A percentile compares a stretch with the other conserved stretches of the same genome.
phyloP scores from a whole-genome alignment of 2,113 vertebrate genomes.

The Lophotis ruficrista region DNA sequence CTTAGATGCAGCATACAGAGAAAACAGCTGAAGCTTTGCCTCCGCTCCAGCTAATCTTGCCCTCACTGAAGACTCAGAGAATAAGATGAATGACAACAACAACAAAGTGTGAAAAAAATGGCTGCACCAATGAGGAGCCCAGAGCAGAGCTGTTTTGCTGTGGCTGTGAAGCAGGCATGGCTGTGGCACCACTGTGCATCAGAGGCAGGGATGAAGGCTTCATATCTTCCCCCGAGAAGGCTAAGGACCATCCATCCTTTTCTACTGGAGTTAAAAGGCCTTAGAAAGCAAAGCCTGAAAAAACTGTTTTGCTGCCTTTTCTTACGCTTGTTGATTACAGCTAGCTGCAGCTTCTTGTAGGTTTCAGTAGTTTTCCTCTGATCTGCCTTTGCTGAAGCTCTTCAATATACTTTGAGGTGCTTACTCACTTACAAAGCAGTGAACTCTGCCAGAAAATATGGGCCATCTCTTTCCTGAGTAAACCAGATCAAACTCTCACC shows the following conservation, averaged over 20 bases:
- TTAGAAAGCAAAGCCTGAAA: not conserved
- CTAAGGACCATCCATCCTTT: not conserved
- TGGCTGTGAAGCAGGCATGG: not conserved
- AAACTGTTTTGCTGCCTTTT: not conserved
- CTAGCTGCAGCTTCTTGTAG: not conserved
- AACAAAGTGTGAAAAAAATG: not conserved
- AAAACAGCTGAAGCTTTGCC: not conserved
- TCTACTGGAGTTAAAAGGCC: not conserved
- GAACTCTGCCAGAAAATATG: not conserved
- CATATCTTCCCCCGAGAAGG: not conserved
- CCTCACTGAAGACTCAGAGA: not conserved
- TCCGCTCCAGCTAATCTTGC: not conserved
- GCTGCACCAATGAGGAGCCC: not conserved
- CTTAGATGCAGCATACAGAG: not conserved
- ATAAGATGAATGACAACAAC: rapidly evolving
- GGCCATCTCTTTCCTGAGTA: not conserved
- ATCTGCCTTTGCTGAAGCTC: not conserved
- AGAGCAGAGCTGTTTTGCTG: not conserved
- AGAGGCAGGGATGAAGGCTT: not conserved
- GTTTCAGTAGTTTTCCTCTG: not conserved
- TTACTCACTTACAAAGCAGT: not conserved
- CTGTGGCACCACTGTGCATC: not conserved
- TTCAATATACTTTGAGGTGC: not conserved
- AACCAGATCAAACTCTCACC: not conserved
- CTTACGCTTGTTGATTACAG: not conserved